phyloP scores from a whole-genome alignment of 2,888 invertebrate species.

The Habrosyne pyritoides region DNA sequence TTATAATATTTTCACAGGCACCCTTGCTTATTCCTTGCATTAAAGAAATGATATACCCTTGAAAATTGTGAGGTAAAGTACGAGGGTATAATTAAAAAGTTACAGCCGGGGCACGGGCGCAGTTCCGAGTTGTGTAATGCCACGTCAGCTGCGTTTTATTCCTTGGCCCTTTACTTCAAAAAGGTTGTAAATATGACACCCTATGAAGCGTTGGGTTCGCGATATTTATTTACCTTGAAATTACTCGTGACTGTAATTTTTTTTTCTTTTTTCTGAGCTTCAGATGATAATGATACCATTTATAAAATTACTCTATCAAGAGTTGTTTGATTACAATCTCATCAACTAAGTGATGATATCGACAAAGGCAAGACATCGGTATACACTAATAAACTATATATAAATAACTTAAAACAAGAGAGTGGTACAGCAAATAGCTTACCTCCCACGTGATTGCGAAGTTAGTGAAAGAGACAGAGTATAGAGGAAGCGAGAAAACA shows the following conservation, averaged over 20 bases:
- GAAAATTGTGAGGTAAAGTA: constrained; percentile 3
- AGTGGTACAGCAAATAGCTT: no score
- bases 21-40: neutral
- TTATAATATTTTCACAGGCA: neutral
- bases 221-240: neutral
- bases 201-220: neutral
- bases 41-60: constrained; percentile 3
- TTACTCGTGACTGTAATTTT: neutral
- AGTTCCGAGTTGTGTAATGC: neutral
- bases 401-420: no score
- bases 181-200: neutral
- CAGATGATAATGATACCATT: no score
- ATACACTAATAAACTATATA: no score
- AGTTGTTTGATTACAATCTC: no score
- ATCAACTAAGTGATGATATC: no score
- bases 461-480: no score
- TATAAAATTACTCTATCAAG: no score
- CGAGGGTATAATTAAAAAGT: constrained; percentile 7
- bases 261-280: no score
- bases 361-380: no score
- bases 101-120: neutral
- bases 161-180: neutral
- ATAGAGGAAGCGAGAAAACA: no score
- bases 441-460: no score
- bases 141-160: constrained; percentile 8